Percentiles rank a stretch among this genome's conserved stretches.
These are phyloP conservation scores for Lepus americanus DNA, from an alignment of 2,113 vertebrate species.

Conservation along the genomic window DNA sequence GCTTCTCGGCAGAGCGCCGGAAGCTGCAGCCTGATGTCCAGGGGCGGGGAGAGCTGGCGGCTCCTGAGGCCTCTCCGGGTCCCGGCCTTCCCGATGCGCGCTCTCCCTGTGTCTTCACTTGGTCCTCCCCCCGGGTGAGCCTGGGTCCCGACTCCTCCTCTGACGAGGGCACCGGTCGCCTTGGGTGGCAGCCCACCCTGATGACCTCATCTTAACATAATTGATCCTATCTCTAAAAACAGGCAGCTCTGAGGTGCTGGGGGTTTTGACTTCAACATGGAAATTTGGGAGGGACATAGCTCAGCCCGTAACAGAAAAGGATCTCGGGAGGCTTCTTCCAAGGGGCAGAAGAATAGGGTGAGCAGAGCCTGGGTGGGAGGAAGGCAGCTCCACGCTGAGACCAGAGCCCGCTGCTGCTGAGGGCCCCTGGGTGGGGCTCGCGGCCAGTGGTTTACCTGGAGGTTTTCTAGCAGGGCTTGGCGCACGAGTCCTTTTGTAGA, in stretches of 20 bases:
- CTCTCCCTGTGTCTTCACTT: not conserved
- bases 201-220: not conserved
- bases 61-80: not conserved
- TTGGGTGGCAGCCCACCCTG: not conserved
- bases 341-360: not conserved
- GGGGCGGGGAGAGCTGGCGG: not conserved
- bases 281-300: not conserved
- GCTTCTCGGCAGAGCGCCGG: not conserved
- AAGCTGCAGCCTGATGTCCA: not conserved
- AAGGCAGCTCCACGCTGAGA: not conserved
- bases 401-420: not conserved
- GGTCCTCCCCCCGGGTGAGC: not conserved
- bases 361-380: not conserved
- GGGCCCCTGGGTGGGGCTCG: not conserved
- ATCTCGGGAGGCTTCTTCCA: not conserved
- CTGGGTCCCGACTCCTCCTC: not conserved
- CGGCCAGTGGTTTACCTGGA: not conserved
- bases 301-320: not conserved
- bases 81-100: not conserved
- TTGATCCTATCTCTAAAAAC: not conserved
- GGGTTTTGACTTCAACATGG: not conserved
- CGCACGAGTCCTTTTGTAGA: not conserved
- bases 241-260: not conserved
- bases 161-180: not conserved
- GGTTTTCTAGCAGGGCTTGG: not conserved